Evolutionary conservation across 1,140 invertebrate genomes (phyloP).

Genomic region (Anastrepha obliqua): DNA sequence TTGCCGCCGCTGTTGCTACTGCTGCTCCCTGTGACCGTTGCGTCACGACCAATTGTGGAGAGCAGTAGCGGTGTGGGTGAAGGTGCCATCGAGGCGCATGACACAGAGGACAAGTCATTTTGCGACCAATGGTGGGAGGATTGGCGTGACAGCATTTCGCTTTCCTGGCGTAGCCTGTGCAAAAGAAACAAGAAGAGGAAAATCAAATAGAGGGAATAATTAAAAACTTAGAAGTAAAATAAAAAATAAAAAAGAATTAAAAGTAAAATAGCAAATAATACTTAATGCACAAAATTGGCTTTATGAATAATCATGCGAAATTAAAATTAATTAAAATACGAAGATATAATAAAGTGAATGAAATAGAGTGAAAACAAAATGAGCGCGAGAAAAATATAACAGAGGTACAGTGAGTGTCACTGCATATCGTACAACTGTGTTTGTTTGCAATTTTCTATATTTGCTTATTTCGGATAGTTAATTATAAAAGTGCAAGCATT

Average conservation of each 20-base stretch:
- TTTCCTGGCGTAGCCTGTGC: constrained; percentile 73
- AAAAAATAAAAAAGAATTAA: neutral
- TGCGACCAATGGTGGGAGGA: constrained; percentile 75
- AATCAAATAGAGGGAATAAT: constrained; percentile 52
- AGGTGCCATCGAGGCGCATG: constrained; percentile 69
- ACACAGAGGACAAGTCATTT: constrained; percentile 74
- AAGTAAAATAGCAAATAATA: neutral
- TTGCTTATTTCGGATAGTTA: too few relatives aligned
- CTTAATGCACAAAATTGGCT: constrained; percentile 3
- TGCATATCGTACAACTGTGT: too few relatives aligned
- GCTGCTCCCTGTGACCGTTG: constrained; percentile 60
- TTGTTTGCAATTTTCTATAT: too few relatives aligned
- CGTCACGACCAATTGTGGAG: constrained; percentile 64
- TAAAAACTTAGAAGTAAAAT: neutral
- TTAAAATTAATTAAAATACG: too few relatives aligned
- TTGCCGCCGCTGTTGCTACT: neutral
- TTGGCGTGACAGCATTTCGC: constrained; percentile 72
- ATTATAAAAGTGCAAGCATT: too few relatives aligned
- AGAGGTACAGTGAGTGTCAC: too few relatives aligned
- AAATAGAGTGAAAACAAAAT: too few relatives aligned
- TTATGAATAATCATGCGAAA: constrained; percentile 10
- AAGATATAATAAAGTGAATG: too few relatives aligned
- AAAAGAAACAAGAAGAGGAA: constrained; percentile 54
- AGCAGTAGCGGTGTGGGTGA: constrained; percentile 67
- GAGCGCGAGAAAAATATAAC: too few relatives aligned